phyloP scores from a whole-genome alignment of 2,113 vertebrate genomes.

The Grus americana region DNA sequence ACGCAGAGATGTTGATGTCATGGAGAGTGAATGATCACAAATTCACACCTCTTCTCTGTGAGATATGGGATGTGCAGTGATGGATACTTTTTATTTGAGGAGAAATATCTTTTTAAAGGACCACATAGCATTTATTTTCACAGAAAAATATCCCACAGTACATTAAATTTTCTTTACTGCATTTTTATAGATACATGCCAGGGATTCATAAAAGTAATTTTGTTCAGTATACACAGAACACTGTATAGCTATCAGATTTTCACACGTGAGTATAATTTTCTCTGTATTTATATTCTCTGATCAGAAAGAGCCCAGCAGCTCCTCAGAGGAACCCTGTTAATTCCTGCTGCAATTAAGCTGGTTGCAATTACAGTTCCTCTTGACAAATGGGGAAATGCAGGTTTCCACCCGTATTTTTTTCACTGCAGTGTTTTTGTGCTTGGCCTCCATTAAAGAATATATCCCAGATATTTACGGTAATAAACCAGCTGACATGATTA shows the following conservation, averaged over 20 bases:
- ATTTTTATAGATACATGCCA: slow-evolving; percentile 43
- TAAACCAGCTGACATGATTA: slow-evolving; percentile 18
- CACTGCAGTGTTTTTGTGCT: neutral
- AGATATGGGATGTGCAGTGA: slow-evolving; percentile 98
- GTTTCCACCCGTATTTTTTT: neutral
- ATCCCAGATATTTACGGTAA: neutral
- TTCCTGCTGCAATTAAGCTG: neutral
- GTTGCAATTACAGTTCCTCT: neutral
- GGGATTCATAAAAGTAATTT: neutral
- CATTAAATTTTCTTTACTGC: slow-evolving; percentile 20
- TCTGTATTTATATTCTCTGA: slow-evolving; percentile 21
- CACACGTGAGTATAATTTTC: neutral
- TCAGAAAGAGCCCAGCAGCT: neutral
- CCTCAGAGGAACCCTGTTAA: neutral
- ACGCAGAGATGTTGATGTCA: slow-evolving; percentile 93
- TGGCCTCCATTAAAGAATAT: slow-evolving; percentile 29
- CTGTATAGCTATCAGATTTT: slow-evolving; percentile 11
- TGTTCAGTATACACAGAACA: slow-evolving; percentile 22
- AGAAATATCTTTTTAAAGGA: slow-evolving; percentile 16
- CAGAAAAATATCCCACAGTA: neutral
- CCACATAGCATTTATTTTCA: neutral
- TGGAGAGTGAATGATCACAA: slow-evolving; percentile 95
- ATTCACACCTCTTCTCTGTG: slow-evolving; percentile 96
- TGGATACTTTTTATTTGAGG: neutral
- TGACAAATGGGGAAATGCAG: neutral